These are phyloP conservation scores for Holothuria glaberrima DNA, from an alignment of 35 echinoderm and acorn worm genomes.

Conservation along the genomic window DNA sequence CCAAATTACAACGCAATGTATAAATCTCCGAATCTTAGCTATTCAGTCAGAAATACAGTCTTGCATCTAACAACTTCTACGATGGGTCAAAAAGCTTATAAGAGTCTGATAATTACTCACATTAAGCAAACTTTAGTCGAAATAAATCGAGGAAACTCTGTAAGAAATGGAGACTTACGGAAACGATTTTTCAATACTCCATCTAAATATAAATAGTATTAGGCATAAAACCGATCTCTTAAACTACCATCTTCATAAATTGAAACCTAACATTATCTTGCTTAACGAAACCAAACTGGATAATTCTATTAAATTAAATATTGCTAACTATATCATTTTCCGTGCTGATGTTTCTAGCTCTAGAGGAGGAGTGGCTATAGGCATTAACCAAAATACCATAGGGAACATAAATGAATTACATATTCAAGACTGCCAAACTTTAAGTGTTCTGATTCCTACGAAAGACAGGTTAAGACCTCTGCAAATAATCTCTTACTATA, in stretches of 20 bases:
- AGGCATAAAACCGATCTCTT: background rate
- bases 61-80: too few relatives aligned
- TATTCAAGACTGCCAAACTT: background rate
- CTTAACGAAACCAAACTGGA: constrained; percentile 1
- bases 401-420: background rate
- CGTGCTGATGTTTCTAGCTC: background rate
- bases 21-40: too few relatives aligned
- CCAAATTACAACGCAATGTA: too few relatives aligned
- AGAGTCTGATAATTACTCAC: too few relatives aligned
- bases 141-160: too few relatives aligned
- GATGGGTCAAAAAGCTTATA: too few relatives aligned
- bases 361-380: background rate
- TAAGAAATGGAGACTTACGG: too few relatives aligned
- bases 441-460: background rate
- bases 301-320: background rate
- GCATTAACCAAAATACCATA: background rate
- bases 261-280: background rate
- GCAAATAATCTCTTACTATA: background rate
- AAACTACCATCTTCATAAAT: background rate
- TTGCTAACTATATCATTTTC: background rate
- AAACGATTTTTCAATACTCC: background rate
- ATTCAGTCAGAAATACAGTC: too few relatives aligned
- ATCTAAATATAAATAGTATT: background rate
- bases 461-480: background rate
- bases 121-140: too few relatives aligned